A percentile compares a stretch with the other conserved stretches of the same genome.
Evolutionary conservation across 1,140 invertebrate species (phyloP).

Genomic region (Zaprionus lachaisei): DNA sequence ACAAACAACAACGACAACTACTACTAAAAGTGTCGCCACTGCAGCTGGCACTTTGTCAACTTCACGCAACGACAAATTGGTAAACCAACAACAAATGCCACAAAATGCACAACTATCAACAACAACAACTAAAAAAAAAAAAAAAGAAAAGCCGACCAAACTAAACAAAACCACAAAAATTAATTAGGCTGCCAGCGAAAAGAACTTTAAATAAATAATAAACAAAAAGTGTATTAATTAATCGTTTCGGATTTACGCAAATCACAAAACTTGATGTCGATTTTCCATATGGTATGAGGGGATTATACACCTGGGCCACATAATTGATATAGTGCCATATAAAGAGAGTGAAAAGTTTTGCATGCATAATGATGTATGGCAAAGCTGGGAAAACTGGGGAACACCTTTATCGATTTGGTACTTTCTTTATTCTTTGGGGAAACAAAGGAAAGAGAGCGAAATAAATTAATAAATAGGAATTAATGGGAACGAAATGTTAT

Average conservation of each 20-base stretch:
- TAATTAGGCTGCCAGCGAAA: slow-evolving; percentile 51
- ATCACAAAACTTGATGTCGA: slow-evolving; percentile 24
- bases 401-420: too few relatives aligned
- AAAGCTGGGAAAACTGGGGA: background rate
- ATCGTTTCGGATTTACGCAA: slow-evolving; percentile 28
- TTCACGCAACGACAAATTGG: slow-evolving; percentile 56
- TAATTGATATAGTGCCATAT: slow-evolving; percentile 15
- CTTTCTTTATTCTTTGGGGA: too few relatives aligned
- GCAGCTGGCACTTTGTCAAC: slow-evolving; percentile 56
- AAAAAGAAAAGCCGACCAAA: slow-evolving; percentile 12
- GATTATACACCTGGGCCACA: slow-evolving; percentile 17
- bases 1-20: slow-evolving; percentile 37
- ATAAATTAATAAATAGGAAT: too few relatives aligned
- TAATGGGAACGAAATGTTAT: too few relatives aligned
- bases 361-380: background rate
- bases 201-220: slow-evolving; percentile 33
- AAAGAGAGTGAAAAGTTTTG: background rate
- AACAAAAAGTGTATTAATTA: slow-evolving; percentile 54
- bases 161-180: slow-evolving; percentile 57
- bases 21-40: slow-evolving; percentile 43
- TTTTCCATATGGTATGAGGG: background rate
- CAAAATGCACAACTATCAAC: slow-evolving; percentile 49
- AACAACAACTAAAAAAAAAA: slow-evolving; percentile 24
- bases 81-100: slow-evolving; percentile 34
- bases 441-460: too few relatives aligned